Conservation (phyloP, 2,888 invertebrate genomes). For the Entomobrya multifasciata region DNA sequence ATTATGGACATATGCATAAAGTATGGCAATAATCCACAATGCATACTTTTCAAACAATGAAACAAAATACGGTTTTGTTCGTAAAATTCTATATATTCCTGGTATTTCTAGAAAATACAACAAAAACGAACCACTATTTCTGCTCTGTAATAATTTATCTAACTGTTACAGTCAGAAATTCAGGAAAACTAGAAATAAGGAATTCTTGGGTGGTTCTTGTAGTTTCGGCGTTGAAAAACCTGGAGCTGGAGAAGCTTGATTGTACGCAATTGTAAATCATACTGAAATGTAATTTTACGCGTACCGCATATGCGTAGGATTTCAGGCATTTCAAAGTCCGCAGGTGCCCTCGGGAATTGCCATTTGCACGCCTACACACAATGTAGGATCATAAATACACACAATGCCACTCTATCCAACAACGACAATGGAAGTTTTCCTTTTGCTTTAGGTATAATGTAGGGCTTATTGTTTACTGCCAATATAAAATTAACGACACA, state of each 20-base stretch:
- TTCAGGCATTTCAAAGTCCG: conserved; percentile 46
- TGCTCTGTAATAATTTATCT: neutral
- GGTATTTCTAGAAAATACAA: neutral
- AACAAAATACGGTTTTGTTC: neutral
- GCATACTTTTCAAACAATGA: neutral
- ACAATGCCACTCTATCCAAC: conserved; percentile 39
- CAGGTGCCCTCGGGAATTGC: conserved; percentile 69
- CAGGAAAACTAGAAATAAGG: neutral
- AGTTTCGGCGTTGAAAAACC: neutral
- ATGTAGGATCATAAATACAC: conserved; percentile 56
- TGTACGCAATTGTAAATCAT: neutral
- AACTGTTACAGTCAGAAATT: neutral
- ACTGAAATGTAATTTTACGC: neutral
- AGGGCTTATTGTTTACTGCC: conserved; percentile 22
- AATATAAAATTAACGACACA: conserved; percentile 24
- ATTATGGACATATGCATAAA: conserved; percentile 23
- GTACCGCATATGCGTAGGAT: no score
- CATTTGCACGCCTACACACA: conserved; percentile 73
- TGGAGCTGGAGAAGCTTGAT: neutral
- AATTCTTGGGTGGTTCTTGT: conserved; percentile 27
- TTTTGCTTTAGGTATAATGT: neutral
- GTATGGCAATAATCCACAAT: neutral
- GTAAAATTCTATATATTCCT: neutral
- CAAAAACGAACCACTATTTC: neutral
- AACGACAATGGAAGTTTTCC: conserved; percentile 14